Conservation (phyloP, 2,797 vertebrate species). For the Potorous gilbertii region DNA sequence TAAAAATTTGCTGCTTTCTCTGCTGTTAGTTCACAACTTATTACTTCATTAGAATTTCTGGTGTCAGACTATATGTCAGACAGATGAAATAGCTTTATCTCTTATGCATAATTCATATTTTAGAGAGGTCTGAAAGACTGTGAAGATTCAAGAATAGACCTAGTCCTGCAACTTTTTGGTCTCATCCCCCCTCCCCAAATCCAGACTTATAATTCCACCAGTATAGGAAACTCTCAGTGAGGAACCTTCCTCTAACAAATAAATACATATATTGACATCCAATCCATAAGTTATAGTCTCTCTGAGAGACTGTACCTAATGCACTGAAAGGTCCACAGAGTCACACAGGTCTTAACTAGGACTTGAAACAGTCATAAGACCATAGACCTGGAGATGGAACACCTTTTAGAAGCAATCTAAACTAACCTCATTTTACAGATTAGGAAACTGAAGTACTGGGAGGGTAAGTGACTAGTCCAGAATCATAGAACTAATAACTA, state of each 20-base stretch:
- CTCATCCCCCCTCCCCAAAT: not conserved
- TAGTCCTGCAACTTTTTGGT: not conserved
- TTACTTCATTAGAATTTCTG: not conserved
- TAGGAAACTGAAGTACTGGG: not conserved
- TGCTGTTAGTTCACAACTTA: not conserved
- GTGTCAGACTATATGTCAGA: not conserved
- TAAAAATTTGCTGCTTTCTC: not conserved
- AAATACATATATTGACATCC: not conserved
- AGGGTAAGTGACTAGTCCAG: not conserved
- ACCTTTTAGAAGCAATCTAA: not conserved
- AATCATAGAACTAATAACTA: not conserved
- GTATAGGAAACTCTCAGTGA: not conserved
- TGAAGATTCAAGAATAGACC: not conserved
- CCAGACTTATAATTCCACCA: not conserved
- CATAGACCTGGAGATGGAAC: not conserved
- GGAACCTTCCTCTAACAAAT: not conserved
- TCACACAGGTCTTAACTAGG: not conserved
- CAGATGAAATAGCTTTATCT: not conserved
- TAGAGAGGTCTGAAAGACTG: not conserved
- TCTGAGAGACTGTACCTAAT: not conserved
- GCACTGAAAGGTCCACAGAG: not conserved
- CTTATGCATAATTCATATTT: not conserved
- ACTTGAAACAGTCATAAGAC: not conserved
- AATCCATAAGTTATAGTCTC: not conserved
- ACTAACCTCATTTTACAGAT: not conserved